Evolutionary conservation across 2,113 vertebrate species (phyloP).

Genomic region (Pantherophis guttatus): DNA sequence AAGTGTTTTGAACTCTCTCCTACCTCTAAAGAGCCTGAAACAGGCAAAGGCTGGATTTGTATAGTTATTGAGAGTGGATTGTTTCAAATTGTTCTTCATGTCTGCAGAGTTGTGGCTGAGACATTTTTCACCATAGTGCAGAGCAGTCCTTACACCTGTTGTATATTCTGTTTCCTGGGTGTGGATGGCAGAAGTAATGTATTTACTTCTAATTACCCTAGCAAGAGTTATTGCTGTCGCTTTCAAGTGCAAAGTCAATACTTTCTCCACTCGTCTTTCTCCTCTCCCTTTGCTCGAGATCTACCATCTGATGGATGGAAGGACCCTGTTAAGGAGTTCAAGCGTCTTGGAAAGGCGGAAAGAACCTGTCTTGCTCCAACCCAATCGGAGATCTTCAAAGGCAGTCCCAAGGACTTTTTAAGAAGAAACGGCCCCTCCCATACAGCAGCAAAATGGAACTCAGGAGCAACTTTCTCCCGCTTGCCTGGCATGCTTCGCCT

Average conservation of each 20-base stretch:
- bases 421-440: background rate
- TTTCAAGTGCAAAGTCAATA: background rate
- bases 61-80: background rate
- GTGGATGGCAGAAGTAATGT: background rate
- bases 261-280: background rate
- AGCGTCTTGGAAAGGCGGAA: background rate
- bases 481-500: background rate
- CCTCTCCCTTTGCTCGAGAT: background rate
- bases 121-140: no score
- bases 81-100: background rate
- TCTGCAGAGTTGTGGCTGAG: background rate
- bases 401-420: background rate
- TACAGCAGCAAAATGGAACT: background rate
- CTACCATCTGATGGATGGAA: background rate
- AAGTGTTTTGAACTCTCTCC: background rate
- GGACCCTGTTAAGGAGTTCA: background rate
- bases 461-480: background rate
- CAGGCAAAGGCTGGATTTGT: background rate
- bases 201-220: background rate
- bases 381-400: background rate
- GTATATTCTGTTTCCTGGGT: background rate
- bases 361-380: background rate
- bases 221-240: background rate
- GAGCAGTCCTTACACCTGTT: background rate
- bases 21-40: background rate